Base-by-base conservation (phyloP, 92 coral and sea anemone species). In the Heteractis magnifica region DNA sequence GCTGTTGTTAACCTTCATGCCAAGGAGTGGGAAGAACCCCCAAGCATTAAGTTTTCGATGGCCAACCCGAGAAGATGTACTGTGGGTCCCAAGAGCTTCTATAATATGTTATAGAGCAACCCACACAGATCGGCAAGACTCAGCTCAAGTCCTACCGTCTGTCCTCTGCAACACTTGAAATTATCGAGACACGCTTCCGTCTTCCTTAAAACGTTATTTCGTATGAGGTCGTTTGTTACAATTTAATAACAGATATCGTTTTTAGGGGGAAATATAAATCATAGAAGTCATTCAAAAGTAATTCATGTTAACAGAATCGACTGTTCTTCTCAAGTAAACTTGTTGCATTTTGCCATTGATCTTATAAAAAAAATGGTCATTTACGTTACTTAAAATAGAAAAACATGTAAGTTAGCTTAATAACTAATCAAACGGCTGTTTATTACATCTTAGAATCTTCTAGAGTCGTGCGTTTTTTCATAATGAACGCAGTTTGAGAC, bases 1-100 rank as follows among this genome's bases (percentile, higher is more conserved):
- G 14, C 76, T 78, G 14, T 44, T 12, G 8, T 51, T 86, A 76
- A 18, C 86, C 11, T 86, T 86, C 34, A 81, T 86, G 82, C 41
- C 51, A 0, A 21, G 19, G 48, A 4, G 34, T 6, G 75, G 55
- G 23, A 75, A 20, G 48, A 34, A 72, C 62, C 18, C 49, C 72
- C 64, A 74, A 60, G 64, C 44, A 6, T 65, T 65, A 50, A 20
- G 73, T 73, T n/a, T 81, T 4, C 62, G 68, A 85, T 81, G 78
- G 82, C 82, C 82, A 2, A 52, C 50, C 12, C 78, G 49, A 21
- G 34, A 20, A 11, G 83, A 86, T 70, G 50, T 72, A 11, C 49
- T 86, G 15, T 86, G 86, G 86, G 72, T 81, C 2, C 41, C 50
- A 19, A 41, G 71, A 16, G 34, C 72, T 58, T 60, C 80, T 73